phyloP scores from a whole-genome alignment of 1,140 invertebrate genomes.

The Polyergus mexicanus region DNA sequence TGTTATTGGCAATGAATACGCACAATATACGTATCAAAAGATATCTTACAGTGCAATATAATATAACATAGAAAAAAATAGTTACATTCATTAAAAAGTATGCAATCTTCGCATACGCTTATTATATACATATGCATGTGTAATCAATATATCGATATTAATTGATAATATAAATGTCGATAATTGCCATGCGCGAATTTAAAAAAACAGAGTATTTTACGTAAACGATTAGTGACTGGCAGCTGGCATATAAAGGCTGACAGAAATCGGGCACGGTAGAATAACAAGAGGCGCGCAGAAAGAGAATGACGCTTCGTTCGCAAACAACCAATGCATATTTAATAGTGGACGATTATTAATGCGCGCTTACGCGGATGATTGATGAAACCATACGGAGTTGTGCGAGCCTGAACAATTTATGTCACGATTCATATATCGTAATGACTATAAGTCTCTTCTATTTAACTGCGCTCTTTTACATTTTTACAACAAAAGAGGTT shows the following conservation, averaged over 20 bases:
- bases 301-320: conserved; percentile 45
- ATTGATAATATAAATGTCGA: neutral
- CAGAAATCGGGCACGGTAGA: conserved; percentile 21
- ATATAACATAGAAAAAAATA: neutral
- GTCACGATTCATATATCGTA: conserved; percentile 44
- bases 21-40: neutral
- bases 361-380: conserved; percentile 78
- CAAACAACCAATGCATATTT: conserved; percentile 81
- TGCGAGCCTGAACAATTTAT: conserved; percentile 58
- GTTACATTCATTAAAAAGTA: neutral
- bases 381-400: conserved; percentile 73
- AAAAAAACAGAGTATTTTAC: conserved; percentile 35
- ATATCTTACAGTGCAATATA: neutral
- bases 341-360: conserved; percentile 81
- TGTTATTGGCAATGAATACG: neutral
- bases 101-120: neutral
- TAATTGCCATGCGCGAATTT: conserved; percentile 35
- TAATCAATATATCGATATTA: neutral
- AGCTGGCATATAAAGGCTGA: conserved; percentile 45
- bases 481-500: neutral
- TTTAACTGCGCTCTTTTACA: conserved; percentile 14
- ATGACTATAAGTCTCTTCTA: conserved; percentile 17
- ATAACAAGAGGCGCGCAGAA: neutral
- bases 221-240: conserved; percentile 71
- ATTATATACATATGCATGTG: neutral